Percentiles rank a stretch among this genome's conserved stretches.
Conservation (phyloP, 1,140 invertebrate genomes). For the Eriosoma lanigerum region DNA sequence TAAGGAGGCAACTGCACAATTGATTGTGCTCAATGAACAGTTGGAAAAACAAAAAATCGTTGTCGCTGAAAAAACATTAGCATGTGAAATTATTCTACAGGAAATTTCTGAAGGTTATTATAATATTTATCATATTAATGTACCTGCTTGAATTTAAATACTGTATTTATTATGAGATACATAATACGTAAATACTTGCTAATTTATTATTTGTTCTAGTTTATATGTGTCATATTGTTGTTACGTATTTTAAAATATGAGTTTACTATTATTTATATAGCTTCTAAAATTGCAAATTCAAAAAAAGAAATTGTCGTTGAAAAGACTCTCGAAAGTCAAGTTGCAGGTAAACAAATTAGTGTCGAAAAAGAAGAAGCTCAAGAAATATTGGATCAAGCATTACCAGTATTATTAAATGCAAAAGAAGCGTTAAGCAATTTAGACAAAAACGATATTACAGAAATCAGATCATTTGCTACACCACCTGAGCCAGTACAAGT, state of each 20-base stretch:
- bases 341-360: slow-evolving; percentile 69
- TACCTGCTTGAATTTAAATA: not conserved
- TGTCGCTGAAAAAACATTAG: slow-evolving; percentile 72
- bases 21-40: slow-evolving; percentile 72
- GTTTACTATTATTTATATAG: slow-evolving; percentile 56
- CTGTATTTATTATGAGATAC: too few species aligned
- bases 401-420: slow-evolving; percentile 80
- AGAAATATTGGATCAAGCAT: slow-evolving; percentile 71
- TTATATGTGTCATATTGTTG: too few species aligned
- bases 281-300: slow-evolving; percentile 68
- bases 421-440: slow-evolving; percentile 74
- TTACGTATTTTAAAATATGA: too few species aligned
- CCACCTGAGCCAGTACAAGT: slow-evolving; percentile 78
- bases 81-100: slow-evolving; percentile 71
- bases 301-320: slow-evolving; percentile 77
- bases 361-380: slow-evolving; percentile 82
- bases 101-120: slow-evolving; percentile 62
- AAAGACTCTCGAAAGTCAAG: slow-evolving; percentile 77
- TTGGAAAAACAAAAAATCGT: slow-evolving; percentile 75
- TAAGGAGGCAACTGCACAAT: slow-evolving; percentile 73
- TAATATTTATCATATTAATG: not conserved
- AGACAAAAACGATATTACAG: slow-evolving; percentile 86
- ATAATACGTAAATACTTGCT: too few species aligned
- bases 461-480: slow-evolving; percentile 88
- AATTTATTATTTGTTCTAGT: too few species aligned